phyloP scores from a whole-genome alignment of 2,113 vertebrate genomes.

The Eolophus roseicapilla region DNA sequence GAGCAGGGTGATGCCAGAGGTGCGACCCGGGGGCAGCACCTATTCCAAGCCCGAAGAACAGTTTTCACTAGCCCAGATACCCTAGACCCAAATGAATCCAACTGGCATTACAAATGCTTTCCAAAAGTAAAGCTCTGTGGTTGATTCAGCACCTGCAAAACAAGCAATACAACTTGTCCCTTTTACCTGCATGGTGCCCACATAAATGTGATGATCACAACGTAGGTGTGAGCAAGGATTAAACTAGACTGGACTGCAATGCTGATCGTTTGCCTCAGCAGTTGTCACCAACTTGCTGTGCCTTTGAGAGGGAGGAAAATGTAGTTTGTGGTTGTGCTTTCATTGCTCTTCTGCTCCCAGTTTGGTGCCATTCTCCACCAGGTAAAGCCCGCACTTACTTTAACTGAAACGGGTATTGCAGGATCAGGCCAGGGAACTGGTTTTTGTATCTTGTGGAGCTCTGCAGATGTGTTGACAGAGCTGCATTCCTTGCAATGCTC shows the following conservation, averaged over 20 bases:
- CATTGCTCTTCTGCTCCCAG: fast-evolving
- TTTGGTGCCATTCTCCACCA: neutral
- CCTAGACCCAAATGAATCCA: neutral
- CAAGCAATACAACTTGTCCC: neutral
- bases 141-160: neutral
- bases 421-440: neutral
- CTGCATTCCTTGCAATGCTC: neutral
- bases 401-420: neutral
- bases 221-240: neutral
- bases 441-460: neutral
- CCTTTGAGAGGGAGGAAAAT: neutral
- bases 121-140: neutral
- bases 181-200: neutral
- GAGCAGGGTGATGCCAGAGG: neutral
- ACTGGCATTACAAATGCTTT: neutral
- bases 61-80: neutral
- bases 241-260: neutral
- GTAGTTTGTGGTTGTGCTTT: neutral
- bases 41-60: neutral
- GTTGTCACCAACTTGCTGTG: neutral
- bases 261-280: too few species aligned
- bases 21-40: neutral
- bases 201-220: fast-evolving
- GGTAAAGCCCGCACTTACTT: neutral
- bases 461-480: neutral